A percentile compares a stretch with the other conserved stretches of the same genome.
Conservation (phyloP, 2,113 vertebrate genomes). For the Riparia riparia region DNA sequence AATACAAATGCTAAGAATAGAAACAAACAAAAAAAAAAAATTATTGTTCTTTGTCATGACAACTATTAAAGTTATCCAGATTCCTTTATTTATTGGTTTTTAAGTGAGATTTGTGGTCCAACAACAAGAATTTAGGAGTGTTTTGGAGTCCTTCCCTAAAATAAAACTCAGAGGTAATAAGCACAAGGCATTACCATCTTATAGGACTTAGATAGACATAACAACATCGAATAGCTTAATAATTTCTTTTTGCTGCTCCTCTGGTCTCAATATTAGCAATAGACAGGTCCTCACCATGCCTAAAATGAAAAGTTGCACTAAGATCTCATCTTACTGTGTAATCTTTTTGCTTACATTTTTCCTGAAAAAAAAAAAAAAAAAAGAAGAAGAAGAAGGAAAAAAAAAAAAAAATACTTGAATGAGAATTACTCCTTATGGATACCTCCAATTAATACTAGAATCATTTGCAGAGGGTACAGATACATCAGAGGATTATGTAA, state of each 20-base stretch:
- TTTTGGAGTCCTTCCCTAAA: neutral
- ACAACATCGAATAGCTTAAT: neutral
- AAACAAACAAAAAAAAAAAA: neutral
- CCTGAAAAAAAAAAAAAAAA: neutral
- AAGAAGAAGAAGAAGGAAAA: too few relatives aligned
- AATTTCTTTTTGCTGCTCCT: neutral
- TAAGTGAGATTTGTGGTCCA: neutral
- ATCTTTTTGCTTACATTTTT: neutral
- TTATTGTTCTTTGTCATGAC: neutral
- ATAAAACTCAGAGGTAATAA: neutral
- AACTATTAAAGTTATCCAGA: neutral
- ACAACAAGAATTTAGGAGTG: neutral
- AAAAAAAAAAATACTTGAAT: neutral
- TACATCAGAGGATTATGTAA: neutral
- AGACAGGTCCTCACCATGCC: neutral
- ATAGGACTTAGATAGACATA: neutral
- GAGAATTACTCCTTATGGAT: fast-evolving
- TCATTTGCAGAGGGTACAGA: neutral
- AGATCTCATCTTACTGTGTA: neutral
- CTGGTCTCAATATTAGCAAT: neutral
- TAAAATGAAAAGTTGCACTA: neutral
- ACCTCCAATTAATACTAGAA: neutral
- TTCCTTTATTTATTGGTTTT: neutral
- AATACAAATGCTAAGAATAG: neutral
- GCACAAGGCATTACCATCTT: neutral